Evolutionary conservation across 2,113 vertebrate species (phyloP).

Genomic region (Thymallus thymallus): DNA sequence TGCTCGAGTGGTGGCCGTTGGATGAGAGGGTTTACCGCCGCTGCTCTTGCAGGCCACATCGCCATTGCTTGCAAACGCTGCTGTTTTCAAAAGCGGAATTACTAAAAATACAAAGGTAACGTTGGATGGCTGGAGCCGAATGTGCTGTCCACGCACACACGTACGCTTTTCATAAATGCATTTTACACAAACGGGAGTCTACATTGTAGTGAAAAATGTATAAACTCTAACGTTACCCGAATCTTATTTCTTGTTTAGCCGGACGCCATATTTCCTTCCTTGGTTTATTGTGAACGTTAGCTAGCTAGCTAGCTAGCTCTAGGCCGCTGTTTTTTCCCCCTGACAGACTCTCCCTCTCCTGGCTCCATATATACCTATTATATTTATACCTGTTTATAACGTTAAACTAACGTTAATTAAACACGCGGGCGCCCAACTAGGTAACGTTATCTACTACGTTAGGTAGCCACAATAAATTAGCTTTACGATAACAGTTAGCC

Average conservation of each 20-base stretch:
- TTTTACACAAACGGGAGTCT: background rate
- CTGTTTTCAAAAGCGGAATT: constrained; percentile 50
- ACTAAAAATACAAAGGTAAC: constrained; percentile 53
- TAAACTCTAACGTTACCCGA: constrained; percentile 9
- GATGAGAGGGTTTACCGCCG: constrained; percentile 57
- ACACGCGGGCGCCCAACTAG: too few species aligned
- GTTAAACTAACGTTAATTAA: too few species aligned
- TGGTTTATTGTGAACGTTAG: constrained; percentile 50
- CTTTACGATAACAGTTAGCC: too few species aligned
- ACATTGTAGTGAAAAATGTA: rapidly evolving
- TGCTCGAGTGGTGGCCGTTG: constrained; percentile 51
- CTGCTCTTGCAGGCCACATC: constrained; percentile 67
- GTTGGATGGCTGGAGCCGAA: background rate
- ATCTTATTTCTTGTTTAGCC: constrained; percentile 68
- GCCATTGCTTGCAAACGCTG: constrained; percentile 57
- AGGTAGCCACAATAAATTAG: too few species aligned
- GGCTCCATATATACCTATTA: too few species aligned
- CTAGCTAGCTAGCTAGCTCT: background rate
- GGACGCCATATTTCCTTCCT: constrained; percentile 74
- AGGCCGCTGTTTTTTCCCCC: too few species aligned
- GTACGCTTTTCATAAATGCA: background rate
- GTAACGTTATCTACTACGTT: too few species aligned
- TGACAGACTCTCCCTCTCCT: too few species aligned
- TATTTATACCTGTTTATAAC: too few species aligned
- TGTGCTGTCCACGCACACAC: too few species aligned